phyloP scores from a whole-genome alignment of 1,140 invertebrate species.

The Monochamus saltuarius region DNA sequence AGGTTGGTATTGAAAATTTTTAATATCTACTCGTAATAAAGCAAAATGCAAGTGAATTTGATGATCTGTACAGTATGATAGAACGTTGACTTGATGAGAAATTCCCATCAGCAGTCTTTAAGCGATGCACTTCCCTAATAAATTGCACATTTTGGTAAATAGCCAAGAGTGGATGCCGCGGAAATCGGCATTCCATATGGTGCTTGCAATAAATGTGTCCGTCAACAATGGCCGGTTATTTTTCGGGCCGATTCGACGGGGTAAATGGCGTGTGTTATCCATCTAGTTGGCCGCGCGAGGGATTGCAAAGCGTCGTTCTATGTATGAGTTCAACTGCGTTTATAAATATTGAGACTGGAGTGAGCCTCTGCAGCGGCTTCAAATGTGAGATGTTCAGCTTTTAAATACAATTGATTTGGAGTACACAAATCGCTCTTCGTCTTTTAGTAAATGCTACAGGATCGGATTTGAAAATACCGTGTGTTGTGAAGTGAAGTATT shows the following conservation, averaged over 20 bases:
- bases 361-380: background rate
- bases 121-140: constrained; percentile 21
- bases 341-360: constrained; percentile 31
- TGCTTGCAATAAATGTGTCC: constrained; percentile 41
- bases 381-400: too few species aligned
- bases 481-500: too few species aligned
- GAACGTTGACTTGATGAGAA: too few species aligned
- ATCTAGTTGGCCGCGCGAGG: constrained; percentile 32
- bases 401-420: too few species aligned
- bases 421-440: too few species aligned
- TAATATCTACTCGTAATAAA: too few species aligned
- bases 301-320: constrained; percentile 41
- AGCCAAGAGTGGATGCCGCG: constrained; percentile 22
- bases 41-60: too few species aligned
- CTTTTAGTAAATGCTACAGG: too few species aligned
- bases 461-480: too few species aligned
- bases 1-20: too few species aligned
- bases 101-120: background rate
- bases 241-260: constrained; percentile 41
- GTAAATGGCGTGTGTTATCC: constrained; percentile 44
- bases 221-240: constrained; percentile 46
- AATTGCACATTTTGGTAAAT: constrained; percentile 32
- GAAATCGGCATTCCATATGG: constrained; percentile 47
- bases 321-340: constrained; percentile 39
- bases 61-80: too few species aligned